Evolutionary conservation across 2,888 invertebrate species (phyloP), one percentile per base, ranked within the genome.

Genomic region (Hemaris fuciformis): DNA sequence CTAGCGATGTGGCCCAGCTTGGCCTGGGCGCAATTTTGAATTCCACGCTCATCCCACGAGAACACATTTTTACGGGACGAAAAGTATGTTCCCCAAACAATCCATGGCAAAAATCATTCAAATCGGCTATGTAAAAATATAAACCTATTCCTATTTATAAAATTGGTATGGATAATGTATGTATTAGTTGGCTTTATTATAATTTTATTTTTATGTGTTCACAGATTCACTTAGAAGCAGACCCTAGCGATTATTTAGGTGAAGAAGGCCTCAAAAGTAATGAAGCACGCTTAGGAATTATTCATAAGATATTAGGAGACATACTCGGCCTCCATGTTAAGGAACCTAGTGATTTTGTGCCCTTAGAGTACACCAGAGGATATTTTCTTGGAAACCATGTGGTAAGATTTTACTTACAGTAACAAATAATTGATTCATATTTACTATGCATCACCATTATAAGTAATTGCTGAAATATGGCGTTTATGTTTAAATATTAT

Each of bases 381-480:
- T 97, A 95, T 87, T 97, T 98, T 79, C 87, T 98, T 41, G 97
- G 97, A 25, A 94, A 95, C 70, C 96, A 97, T 80, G 96, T 97
- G 94, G 97, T 97, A 87, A 88, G 90, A 23, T 4, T 25, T 41
- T 0, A 18, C n/a, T 27, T 8, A 3, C 6, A 27, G 8, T 15
- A 8, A 27, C 25, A 13, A 8, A 15, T 27, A 15, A 25, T 23
- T 13, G n/a, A n/a, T 23, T 5, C n/a, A 31, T 62, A 66, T 63
- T 60, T 63, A 43, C 63, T 67, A 57, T 70, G 79, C 86, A 87
- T 83, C 81, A 69, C 79, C 85, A 85, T 85, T 74, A 75, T 85
- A 67, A 85, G 80, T 66, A 70, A 80, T 83, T 81, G 82, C 83
- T 85, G 80, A 66, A 62, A 25, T 57, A 23, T 59, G 22, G 27